Base-by-base conservation (phyloP, 2,888 invertebrate species). In the Mongoloraphidia duomilia region DNA sequence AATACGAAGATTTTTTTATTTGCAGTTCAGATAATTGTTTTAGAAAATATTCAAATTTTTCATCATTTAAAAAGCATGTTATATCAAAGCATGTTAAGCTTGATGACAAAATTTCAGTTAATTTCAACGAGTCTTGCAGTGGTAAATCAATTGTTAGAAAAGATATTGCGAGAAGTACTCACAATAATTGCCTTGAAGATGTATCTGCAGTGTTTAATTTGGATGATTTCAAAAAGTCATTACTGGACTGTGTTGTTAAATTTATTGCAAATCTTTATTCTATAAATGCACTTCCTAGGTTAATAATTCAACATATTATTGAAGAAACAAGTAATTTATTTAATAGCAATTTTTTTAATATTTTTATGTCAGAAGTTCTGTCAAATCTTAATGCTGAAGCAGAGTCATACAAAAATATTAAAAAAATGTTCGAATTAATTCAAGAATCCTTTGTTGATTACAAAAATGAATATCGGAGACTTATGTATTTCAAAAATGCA, bases 291-390 rank as follows among this genome's bases (percentile, higher is more conserved):
- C 26, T 48, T 26, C 39, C 41, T 33, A 34, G 26, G 8, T 46
- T 40, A 13, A 46, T 50, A 34, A 50, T 50, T 43, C 49, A 50
- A 33, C 49, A 50, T 34, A 14, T 50, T 26, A 14, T 50, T 13
- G 49, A 50, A 39, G 50, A 49, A 11, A 50, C 50, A 14, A 41
- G 34, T 37, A 36, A 37, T n/a, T 50, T 50, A 44, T 48, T 49
- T 49, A 12, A 36, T 10, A 34, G 14, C 13, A 11, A 35, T 11
- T 35, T 49, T 13, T 49, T 26, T 26, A 26, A 26, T 26, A 26
- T 26, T 3, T 6, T 26, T 5, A 26, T 26, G 26, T 26, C 26
- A 5, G 5, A 26, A 26, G 26, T 26, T 26, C 6, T 26, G 3
- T 26, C 6, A 26, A 26, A 26, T 6, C 26, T 26, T 26, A 26